Percentiles rank a stretch among this genome's conserved stretches.
Evolutionary conservation across 2,113 vertebrate genomes (phyloP).

Genomic region (Chaetodon auriga): DNA sequence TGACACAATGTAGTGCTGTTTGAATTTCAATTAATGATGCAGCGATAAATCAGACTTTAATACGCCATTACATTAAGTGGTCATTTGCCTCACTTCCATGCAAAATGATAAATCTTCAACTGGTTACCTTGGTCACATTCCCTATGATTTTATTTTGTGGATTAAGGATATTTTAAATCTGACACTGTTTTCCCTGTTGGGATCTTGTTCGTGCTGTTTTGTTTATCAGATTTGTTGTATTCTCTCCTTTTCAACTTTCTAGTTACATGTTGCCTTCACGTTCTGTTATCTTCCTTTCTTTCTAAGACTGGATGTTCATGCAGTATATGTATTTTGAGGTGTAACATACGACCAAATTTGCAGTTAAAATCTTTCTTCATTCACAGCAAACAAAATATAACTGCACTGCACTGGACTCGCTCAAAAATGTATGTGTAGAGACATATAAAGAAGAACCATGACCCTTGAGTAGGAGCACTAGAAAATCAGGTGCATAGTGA

Average conservation of each 20-base stretch:
- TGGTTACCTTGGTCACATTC: neutral
- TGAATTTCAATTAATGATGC: slow-evolving; percentile 29
- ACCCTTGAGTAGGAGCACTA: neutral
- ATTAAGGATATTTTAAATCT: neutral
- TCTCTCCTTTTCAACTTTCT: neutral
- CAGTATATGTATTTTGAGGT: neutral
- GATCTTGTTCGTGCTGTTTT: neutral
- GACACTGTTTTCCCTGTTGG: neutral
- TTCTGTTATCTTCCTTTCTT: neutral
- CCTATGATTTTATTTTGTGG: neutral
- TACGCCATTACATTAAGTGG: slow-evolving; percentile 9
- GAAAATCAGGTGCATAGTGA: slow-evolving; percentile 21
- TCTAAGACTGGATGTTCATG: neutral
- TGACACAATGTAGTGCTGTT: neutral
- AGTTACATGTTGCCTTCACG: neutral
- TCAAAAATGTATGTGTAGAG: neutral
- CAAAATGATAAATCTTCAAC: neutral
- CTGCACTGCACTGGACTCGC: neutral
- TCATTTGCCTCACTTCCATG: slow-evolving; percentile 12
- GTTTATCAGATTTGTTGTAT: neutral
- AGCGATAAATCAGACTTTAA: slow-evolving; percentile 1
- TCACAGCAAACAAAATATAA: neutral
- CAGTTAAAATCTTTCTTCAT: neutral
- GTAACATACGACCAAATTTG: neutral
- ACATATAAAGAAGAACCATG: neutral